Conservation (phyloP, 2,113 vertebrate genomes). For the Pseudolaguvia tuberculata region DNA sequence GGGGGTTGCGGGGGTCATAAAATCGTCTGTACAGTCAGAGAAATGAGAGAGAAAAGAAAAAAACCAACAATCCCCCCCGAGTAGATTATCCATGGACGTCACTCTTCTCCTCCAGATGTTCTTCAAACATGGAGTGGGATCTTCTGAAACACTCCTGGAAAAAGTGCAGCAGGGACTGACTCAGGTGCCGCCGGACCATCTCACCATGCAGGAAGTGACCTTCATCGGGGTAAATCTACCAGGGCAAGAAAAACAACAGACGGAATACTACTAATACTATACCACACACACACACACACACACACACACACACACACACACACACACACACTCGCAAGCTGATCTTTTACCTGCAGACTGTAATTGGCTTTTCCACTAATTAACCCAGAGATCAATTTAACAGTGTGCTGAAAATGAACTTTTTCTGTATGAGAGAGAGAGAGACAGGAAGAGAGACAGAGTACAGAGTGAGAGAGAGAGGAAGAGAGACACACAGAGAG, state of each 20-base stretch:
- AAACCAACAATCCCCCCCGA: conserved; percentile 42
- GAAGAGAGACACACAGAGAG: too few species aligned
- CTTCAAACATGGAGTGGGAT: conserved; percentile 75
- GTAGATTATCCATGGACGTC: conserved; percentile 85
- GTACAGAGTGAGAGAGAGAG: too few species aligned
- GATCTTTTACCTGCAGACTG: conserved; percentile 92
- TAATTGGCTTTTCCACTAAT: conserved; percentile 92
- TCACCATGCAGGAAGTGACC: conserved; percentile 83
- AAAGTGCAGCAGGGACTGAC: conserved; percentile 86
- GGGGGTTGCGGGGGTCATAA: too few species aligned
- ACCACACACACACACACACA: not conserved
- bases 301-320: not conserved
- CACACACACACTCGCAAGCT: too few species aligned
- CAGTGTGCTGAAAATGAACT: conserved; percentile 96
- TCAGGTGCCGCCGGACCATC: conserved; percentile 77
- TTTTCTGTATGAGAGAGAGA: conserved; percentile 85
- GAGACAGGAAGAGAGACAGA: not conserved
- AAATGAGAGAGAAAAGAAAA: conserved; percentile 6
- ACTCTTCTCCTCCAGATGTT: conserved; percentile 77
- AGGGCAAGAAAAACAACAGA: conserved; percentile 37
- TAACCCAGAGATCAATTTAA: conserved; percentile 89
- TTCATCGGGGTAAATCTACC: conserved; percentile 97
- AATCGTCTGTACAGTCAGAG: conserved; percentile 54
- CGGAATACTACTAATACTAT: not conserved
- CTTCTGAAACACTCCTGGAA: conserved; percentile 88